Conservation (phyloP, 2,797 vertebrate species). For the Notoglanidium macrostoma region DNA sequence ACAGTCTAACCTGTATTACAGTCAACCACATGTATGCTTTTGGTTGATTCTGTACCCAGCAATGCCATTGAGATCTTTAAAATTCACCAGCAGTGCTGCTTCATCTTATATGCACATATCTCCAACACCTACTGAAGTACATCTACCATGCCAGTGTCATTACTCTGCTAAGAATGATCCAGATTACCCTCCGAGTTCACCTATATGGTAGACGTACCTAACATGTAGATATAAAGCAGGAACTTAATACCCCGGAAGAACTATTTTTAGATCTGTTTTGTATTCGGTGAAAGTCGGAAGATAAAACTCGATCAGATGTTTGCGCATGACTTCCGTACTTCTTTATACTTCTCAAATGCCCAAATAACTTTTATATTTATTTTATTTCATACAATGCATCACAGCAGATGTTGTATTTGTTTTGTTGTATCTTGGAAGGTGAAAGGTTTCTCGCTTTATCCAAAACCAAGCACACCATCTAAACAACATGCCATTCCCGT, state of each 20-base stretch:
- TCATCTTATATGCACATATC: background rate
- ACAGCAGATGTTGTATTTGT: conserved; percentile 17
- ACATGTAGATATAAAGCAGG: background rate
- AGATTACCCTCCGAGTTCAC: background rate
- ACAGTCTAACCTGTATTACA: background rate
- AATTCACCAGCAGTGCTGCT: background rate
- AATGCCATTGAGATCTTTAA: background rate
- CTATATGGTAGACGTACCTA: background rate
- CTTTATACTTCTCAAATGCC: background rate
- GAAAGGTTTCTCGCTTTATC: conserved; percentile 46
- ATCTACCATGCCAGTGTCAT: background rate
- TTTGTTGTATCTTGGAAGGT: conserved; percentile 41
- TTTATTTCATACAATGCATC: background rate
- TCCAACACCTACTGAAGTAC: background rate
- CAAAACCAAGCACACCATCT: conserved; percentile 37
- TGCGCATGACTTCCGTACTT: background rate
- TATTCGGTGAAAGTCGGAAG: background rate
- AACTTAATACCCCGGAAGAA: background rate
- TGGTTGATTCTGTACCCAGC: background rate
- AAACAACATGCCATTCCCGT: conserved; percentile 81
- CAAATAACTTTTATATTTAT: background rate
- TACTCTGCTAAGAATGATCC: background rate
- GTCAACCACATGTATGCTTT: background rate
- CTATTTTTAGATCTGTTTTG: background rate
- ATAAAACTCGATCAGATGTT: background rate